Base-by-base conservation (phyloP, 1,140 invertebrate species). In the Conopomorpha cramerella region DNA sequence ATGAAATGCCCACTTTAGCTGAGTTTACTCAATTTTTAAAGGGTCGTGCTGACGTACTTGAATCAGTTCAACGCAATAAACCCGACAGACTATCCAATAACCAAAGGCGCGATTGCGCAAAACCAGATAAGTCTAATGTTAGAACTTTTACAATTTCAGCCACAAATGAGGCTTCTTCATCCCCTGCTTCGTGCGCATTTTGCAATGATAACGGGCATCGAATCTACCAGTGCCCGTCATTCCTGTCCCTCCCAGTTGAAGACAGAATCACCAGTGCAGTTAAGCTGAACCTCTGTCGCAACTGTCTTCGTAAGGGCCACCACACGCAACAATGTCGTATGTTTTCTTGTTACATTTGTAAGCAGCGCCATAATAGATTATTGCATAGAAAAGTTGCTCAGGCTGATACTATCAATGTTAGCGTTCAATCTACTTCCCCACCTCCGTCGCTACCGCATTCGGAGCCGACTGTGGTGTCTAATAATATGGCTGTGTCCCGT, bases 1-100 rank as follows among this genome's bases (percentile, higher is more conserved):
- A n/a, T n/a, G n/a, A n/a, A n/a, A n/a, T n/a, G n/a, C n/a, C n/a
- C n/a, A n/a, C n/a, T n/a, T n/a, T n/a, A n/a, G n/a, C n/a, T n/a
- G n/a, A n/a, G n/a, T n/a, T n/a, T n/a, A n/a, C n/a, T n/a, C n/a
- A n/a, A 8, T 48, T 48, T 36, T 23, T 48, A 11, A 17, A 26
- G 16, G 27, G 34, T 10, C 37, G 46, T n/a, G 46, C 42, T 15
- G 40, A 49, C 33, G 23, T 49, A 16, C 30, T 49, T 3, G 46
- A 49, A 25, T 43, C 39, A 15, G 23, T 30, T 2, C 30, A 42
- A n/a, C 11, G 14, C 10, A 25, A 34, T 36, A 34, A 26, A 23
- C 17, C 26, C 8, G 36, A 30, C 16, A 42, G 39, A n/a, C n/a
- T n/a, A n/a, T 37, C 39, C 18, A 16, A 4, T 34, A 17, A n/a